Evolutionary conservation across 1,140 invertebrate species (phyloP), one percentile per base, ranked within the genome.

Genomic region (Pseudomyrmex flavicornis): DNA sequence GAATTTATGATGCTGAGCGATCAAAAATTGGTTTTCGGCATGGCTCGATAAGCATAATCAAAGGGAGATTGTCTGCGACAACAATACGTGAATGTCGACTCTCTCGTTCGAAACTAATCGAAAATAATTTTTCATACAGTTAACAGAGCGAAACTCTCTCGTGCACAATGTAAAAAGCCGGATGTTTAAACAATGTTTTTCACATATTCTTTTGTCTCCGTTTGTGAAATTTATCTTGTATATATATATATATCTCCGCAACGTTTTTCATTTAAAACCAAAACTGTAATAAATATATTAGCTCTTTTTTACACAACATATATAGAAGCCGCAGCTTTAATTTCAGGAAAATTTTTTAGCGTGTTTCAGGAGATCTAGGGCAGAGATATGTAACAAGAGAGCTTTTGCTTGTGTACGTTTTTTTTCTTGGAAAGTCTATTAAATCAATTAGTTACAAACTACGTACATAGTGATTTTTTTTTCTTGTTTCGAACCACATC

Each of bases 381-480:
- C 62, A 20, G 66, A 54, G 2, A n/a, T 44, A 35, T 20, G 15
- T 66, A 77, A 68, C 63, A 44, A 68, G 17, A 15, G 35, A 35
- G 35, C 35, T n/a, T 54, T 22, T 12, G 48, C 65, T 54, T 20
- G 15, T 12, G 2, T 12, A 20, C 44, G 26, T 66, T 35, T 48
- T 65, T 66, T 44, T 44, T 56, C 62, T 66, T 77, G 17, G n/a
- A n/a, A 13, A 35, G 62, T 44, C 17, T 68, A 77, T 68, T 77
- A 77, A 77, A 77, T 68, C 74, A 77, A 77, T 77, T 77, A 77
- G 48, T 48, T 54, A 66, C 62, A 26, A 66, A 54, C 74, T 68
- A 77, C 35, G 62, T 54, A 54, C 35, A 35, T 35, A 35, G n/a
- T 17, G 22, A 77, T 62, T 68, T 77, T 68, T 68, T 77, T 54